Conservation (phyloP, 30 jellyfish, hydroid and myxozoan species). For the Pseudorhiza aurosa region DNA sequence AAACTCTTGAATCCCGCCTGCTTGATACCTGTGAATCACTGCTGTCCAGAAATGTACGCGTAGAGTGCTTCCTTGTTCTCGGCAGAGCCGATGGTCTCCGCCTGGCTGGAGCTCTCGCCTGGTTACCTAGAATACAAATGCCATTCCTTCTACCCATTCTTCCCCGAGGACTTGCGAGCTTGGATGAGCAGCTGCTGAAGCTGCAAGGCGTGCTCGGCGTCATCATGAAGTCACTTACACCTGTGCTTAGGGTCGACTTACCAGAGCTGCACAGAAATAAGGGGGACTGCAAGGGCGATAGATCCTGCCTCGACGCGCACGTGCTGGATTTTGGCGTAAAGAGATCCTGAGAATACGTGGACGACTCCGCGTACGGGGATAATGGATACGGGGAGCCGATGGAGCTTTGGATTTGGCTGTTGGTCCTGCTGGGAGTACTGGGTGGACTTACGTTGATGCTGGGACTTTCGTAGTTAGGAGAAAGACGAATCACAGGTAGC, state of each 20-base stretch:
- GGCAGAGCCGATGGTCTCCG: not conserved
- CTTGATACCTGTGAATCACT: conserved; percentile 53
- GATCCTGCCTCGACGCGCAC: conserved; percentile 53
- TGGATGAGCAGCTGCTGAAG: conserved; percentile 54
- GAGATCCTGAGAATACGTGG: conserved; percentile 43
- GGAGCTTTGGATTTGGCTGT: conserved; percentile 68
- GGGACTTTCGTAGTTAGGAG: conserved; percentile 76
- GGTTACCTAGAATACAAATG: conserved; percentile 62
- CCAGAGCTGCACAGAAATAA: conserved; percentile 53
- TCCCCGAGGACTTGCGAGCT: conserved; percentile 74
- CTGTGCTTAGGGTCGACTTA: conserved; percentile 59
- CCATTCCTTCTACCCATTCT: conserved; percentile 87
- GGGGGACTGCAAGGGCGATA: conserved; percentile 53
- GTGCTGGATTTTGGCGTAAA: conserved; percentile 60
- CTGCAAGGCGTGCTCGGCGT: conserved; percentile 65
- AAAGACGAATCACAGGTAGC: conserved; percentile 54
- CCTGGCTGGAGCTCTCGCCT: conserved; percentile 32
- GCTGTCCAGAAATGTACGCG: conserved; percentile 41
- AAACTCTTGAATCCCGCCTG: conserved; percentile 29
- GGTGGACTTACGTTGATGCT: conserved; percentile 86
- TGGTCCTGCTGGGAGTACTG: conserved; percentile 78
- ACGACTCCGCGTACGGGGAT: conserved; percentile 63
- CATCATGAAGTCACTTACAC: conserved; percentile 41
- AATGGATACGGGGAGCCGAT: conserved; percentile 67
- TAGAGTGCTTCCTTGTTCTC: conserved; percentile 14